Percentiles rank a stretch among this genome's conserved stretches.
phyloP scores from a whole-genome alignment of 1,140 invertebrate genomes.

The Zaprionus gabonicus region DNA sequence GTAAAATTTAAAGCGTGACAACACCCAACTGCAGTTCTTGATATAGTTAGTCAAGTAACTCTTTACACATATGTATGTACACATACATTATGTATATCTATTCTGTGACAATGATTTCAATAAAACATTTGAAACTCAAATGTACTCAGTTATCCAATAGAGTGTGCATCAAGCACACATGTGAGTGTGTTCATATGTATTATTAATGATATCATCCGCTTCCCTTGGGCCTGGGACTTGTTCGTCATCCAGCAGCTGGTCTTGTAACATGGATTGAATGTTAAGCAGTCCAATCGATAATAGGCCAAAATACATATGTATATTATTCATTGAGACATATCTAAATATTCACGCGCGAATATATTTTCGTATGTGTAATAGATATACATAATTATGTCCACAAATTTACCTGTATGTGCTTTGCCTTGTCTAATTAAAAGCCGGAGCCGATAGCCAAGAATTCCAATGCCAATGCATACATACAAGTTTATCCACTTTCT shows the following conservation, averaged over 20 bases:
- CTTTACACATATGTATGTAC: too few species aligned
- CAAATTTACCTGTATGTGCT: background rate
- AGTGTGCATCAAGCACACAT: background rate
- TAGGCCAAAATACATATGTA: background rate
- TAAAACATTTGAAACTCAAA: background rate
- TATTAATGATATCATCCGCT: constrained; percentile 32
- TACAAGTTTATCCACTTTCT: background rate
- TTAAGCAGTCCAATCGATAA: background rate
- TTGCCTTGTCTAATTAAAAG: constrained; percentile 4
- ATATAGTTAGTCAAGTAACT: too few species aligned
- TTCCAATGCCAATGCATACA: constrained; percentile 1
- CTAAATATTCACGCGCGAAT: background rate
- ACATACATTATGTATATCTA: too few species aligned
- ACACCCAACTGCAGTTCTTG: background rate
- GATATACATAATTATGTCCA: background rate
- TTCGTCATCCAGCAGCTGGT: background rate
- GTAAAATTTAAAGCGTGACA: background rate
- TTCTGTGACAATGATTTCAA: background rate
- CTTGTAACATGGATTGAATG: background rate
- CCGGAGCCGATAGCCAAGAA: background rate
- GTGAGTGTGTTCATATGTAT: background rate
- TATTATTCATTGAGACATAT: background rate
- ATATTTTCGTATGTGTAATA: background rate
- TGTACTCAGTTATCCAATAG: background rate
- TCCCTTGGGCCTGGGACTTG: background rate